Percentiles rank a stretch among this genome's conserved stretches.
phyloP scores from a whole-genome alignment of 2,888 invertebrate genomes.

The Limenitis camilla region DNA sequence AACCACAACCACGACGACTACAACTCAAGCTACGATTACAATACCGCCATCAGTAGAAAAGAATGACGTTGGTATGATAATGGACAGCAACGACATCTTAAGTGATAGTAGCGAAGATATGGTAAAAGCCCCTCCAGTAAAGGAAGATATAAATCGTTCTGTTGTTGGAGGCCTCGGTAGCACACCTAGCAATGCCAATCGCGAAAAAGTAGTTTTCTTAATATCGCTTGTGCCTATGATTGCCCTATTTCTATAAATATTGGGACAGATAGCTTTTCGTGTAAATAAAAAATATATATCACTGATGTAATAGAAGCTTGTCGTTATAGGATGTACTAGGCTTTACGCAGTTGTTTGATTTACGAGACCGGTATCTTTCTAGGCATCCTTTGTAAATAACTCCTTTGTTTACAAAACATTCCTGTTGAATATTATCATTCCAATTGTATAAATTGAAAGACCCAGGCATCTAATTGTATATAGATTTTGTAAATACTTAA shows the following conservation, averaged over 20 bases:
- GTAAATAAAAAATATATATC: conserved; percentile 56
- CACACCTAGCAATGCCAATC: conserved; percentile 38
- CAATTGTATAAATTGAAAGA: conserved; percentile 56
- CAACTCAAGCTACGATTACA: conserved; percentile 66
- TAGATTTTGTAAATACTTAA: conserved; percentile 69
- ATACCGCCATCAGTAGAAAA: conserved; percentile 69
- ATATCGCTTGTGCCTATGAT: conserved; percentile 48
- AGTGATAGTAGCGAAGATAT: conserved; percentile 50
- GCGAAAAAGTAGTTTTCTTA: conserved; percentile 33
- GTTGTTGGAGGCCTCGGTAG: conserved; percentile 58
- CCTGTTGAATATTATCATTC: conserved; percentile 67
- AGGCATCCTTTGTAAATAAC: conserved; percentile 53
- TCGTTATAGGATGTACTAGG: conserved; percentile 46
- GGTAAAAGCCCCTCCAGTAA: conserved; percentile 40
- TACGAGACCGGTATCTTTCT: conserved; percentile 33
- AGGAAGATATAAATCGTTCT: conserved; percentile 54
- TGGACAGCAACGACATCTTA: conserved; percentile 47
- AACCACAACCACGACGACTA: conserved; percentile 76
- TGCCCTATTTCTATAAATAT: conserved; percentile 49
- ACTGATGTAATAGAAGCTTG: conserved; percentile 50
- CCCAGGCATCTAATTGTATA: conserved; percentile 66
- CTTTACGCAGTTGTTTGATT: conserved; percentile 57
- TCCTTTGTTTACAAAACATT: conserved; percentile 57
- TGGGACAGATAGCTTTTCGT: conserved; percentile 32
- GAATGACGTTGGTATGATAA: conserved; percentile 52